Conservation (phyloP, 2,113 vertebrate species). For the Ginglymostoma cirratum region DNA sequence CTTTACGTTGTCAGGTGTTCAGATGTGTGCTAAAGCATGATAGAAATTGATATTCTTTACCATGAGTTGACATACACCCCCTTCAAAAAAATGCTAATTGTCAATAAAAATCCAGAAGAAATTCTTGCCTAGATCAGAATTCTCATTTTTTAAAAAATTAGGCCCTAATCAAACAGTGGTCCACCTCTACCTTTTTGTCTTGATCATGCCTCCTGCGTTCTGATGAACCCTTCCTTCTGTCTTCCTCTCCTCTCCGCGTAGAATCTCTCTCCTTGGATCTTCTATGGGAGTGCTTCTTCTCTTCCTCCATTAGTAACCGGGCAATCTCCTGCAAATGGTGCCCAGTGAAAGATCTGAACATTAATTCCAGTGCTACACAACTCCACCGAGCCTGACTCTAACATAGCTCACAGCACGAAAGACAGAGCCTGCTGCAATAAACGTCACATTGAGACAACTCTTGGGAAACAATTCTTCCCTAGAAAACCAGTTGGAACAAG, state of each 20-base stretch:
- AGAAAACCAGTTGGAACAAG: background rate
- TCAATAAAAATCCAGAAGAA: background rate
- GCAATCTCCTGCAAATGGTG: background rate
- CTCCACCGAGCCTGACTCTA: too few relatives aligned
- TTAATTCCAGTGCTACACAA: background rate
- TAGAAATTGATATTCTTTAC: background rate
- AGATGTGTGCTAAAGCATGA: background rate
- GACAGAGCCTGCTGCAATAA: background rate
- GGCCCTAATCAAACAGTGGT: background rate
- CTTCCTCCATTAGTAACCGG: conserved; percentile 20
- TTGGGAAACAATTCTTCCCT: background rate
- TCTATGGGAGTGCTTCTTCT: background rate
- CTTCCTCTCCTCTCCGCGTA: background rate
- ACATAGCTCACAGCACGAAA: background rate
- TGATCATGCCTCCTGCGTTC: background rate
- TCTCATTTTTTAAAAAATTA: background rate
- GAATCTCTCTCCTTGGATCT: conserved; percentile 14
- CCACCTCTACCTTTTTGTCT: conserved; percentile 18
- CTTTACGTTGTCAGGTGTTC: background rate
- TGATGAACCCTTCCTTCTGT: background rate
- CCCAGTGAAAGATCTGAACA: background rate
- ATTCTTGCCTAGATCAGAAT: background rate
- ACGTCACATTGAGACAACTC: background rate
- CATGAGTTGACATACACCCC: background rate
- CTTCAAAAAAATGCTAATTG: background rate